Percentiles rank a stretch among this genome's conserved stretches.
Evolutionary conservation across 2,113 vertebrate genomes (phyloP).

Genomic region (Cyphomyrus plagiostoma): DNA sequence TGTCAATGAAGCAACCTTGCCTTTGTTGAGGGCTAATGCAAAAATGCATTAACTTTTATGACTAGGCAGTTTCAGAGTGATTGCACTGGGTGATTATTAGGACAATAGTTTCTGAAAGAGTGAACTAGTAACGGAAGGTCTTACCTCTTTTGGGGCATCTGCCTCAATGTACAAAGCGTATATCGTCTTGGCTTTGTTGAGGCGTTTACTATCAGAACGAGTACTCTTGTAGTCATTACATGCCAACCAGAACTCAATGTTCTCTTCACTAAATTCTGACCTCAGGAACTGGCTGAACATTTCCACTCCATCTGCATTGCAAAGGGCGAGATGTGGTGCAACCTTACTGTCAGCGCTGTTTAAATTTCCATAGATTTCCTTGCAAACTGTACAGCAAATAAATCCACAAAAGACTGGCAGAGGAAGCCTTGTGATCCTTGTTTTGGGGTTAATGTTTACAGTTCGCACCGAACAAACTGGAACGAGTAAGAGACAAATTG

Average conservation of each 20-base stretch:
- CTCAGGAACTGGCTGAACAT: conserved; percentile 80
- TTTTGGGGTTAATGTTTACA: background rate
- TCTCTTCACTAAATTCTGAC: conserved; percentile 93
- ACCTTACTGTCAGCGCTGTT: background rate
- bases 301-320: conserved; percentile 70
- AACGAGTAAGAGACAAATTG: background rate
- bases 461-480: background rate
- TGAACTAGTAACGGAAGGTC: background rate
- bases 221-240: conserved; percentile 87
- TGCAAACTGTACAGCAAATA: background rate
- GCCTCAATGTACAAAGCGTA: conserved; percentile 76
- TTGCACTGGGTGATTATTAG: background rate
- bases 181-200: conserved; percentile 77
- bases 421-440: background rate
- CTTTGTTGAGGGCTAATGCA: background rate
- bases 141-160: conserved; percentile 87
- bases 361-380: conserved; percentile 1
- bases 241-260: conserved; percentile 91
- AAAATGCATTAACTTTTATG: background rate
- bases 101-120: background rate
- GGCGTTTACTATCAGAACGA: conserved; percentile 64
- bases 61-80: background rate
- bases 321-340: conserved; percentile 5
- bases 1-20: background rate
- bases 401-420: background rate